Evolutionary conservation across 1,140 invertebrate species (phyloP), one percentile per base, ranked within the genome.

Genomic region (Calliopsis andreniformis): DNA sequence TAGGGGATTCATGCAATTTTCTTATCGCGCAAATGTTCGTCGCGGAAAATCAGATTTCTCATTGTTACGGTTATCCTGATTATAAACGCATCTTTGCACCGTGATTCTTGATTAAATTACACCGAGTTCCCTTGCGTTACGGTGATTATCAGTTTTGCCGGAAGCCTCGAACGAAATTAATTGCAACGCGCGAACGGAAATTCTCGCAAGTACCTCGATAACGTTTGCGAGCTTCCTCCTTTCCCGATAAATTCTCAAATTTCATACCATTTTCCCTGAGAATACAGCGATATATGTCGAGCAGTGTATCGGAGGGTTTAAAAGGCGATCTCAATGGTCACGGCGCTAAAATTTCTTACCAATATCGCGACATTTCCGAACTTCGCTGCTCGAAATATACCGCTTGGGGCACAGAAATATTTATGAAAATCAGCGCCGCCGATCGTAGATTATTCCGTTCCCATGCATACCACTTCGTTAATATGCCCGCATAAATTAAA

Each of bases 401-500:
- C 10, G n/a, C 18, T 42, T n/a, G 1, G 20, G 16, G 18, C 18
- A 32, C 32, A 56, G n/a, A 7, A 56, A 32, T 16, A 14, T 69
- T 58, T 43, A 42, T 20, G 66, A 30, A 53, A 53, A 68, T 53
- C 16, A 8, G 23, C 16, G 10, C 20, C 20, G 45, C 45, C 16
- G 16, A 16, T 1, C 10, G 49, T n/a, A 23, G 25, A n/a, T 28
- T n/a, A n/a, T 28, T n/a, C 23, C 49, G 25, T 53, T 53, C 49
- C 49, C 23, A 23, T 12, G 23, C 51, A 32, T 30, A 30, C 39
- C 23, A 51, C 43, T 43, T 43, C 12, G 35, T 53, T 43, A 53
- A 68, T 68, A 43, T 28, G n/a, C 25, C 53, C 66, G 47, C 25
- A 55, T 69, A 56, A 69, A 69, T 69, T 55, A 18, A 56, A 56